Conservation (phyloP, 2,797 vertebrate species). For the Spea hammondii region DNA sequence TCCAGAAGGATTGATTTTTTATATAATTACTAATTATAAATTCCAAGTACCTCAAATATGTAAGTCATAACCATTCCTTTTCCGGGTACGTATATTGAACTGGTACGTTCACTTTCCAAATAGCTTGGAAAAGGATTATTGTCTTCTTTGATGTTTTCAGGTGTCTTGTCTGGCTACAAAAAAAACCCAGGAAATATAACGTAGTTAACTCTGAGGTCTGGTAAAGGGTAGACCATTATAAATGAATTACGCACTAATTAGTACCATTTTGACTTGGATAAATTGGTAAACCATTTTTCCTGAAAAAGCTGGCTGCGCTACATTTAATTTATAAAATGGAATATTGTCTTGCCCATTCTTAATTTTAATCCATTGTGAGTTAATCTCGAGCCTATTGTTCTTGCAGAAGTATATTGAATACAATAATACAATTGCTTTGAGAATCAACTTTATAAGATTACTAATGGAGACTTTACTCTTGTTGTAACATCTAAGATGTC, state of each 20-base stretch:
- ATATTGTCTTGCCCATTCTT: no score
- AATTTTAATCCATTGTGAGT: no score
- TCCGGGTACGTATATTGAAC: constrained; percentile 62
- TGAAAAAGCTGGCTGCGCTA: no score
- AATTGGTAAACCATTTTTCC: not conserved
- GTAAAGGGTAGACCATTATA: not conserved
- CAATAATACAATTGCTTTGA: no score
- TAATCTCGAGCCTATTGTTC: no score
- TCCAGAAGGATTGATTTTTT: no score
- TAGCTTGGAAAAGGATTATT: constrained; percentile 23
- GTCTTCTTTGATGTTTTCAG: constrained; percentile 13
- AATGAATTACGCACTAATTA: not conserved
- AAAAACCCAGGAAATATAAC: not conserved
- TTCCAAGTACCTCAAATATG: constrained; percentile 65
- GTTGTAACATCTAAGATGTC: no score
- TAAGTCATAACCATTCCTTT: constrained; percentile 67
- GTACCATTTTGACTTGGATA: not conserved
- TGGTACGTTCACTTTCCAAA: constrained; percentile 59
- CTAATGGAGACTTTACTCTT: no score
- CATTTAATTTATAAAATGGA: no score
- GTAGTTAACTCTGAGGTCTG: not conserved
- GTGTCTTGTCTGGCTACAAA: constrained; percentile 24
- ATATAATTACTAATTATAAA: no score
- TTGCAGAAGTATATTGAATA: no score
- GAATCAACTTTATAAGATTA: no score